Evolutionary conservation across 2,113 vertebrate species (phyloP).

Genomic region (Syngnathus floridae): DNA sequence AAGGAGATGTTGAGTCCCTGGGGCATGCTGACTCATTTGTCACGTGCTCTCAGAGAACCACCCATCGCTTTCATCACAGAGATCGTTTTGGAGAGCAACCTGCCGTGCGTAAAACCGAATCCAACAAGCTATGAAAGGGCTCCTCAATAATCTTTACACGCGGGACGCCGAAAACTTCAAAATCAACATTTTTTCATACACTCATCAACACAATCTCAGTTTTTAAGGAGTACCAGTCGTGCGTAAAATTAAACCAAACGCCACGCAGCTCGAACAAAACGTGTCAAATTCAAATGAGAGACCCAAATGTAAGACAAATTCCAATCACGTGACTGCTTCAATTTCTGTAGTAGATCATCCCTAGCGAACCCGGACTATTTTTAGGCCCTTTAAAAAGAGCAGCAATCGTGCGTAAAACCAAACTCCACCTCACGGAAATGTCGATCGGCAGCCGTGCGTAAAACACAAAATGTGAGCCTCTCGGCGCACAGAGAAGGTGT

Average conservation of each 20-base stretch:
- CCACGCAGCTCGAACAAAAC: no score
- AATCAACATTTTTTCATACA: background rate
- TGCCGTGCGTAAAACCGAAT: no score
- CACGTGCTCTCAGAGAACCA: conserved; percentile 35
- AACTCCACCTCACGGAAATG: background rate
- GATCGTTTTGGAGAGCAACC: no score
- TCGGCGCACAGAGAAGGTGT: background rate
- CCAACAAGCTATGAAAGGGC: no score
- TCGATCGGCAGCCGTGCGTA: background rate
- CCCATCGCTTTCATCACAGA: background rate
- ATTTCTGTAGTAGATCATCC: conserved; percentile 15
- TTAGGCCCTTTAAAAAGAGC: background rate
- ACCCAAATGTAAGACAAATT: no score
- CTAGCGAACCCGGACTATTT: background rate
- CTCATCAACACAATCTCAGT: background rate
- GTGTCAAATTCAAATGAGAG: no score
- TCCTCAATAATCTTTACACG: no score
- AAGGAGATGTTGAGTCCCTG: conserved; percentile 63
- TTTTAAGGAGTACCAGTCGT: background rate
- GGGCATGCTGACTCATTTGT: conserved; percentile 67
- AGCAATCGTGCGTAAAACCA: conserved; percentile 37
- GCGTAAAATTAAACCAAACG: background rate
- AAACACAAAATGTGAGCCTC: background rate
- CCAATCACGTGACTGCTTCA: background rate
- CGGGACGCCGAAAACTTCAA: background rate